These are phyloP conservation scores for Nezara viridula DNA, from an alignment of 2,888 invertebrate genomes.

Conservation along the genomic window DNA sequence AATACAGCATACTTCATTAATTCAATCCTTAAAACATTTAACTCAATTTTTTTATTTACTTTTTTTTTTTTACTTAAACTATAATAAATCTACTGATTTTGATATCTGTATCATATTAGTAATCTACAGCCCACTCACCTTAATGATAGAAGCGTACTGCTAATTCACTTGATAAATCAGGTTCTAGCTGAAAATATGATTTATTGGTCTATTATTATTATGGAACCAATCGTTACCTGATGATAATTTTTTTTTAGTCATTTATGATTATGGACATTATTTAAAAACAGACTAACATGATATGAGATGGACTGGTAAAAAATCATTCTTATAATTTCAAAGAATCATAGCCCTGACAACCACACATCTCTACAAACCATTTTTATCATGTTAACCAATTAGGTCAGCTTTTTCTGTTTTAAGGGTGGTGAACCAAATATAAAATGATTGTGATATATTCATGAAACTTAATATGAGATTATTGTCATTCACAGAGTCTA, in stretches of 20 bases:
- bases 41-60: no score
- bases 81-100: no score
- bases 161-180: no score
- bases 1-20: no score
- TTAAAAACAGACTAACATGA: neutral
- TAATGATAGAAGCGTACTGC: no score
- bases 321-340: neutral
- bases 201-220: no score
- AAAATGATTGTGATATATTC: neutral
- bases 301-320: neutral
- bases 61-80: no score
- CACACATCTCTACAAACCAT: no score
- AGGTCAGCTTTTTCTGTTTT: conserved; percentile 13
- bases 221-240: neutral
- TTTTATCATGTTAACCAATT: neutral
- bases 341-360: neutral
- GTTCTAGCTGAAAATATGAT: no score
- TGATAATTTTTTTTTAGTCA: neutral
- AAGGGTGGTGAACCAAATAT: neutral
- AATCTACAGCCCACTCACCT: no score
- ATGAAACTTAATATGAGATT: neutral
- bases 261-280: neutral
- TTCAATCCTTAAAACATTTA: no score
- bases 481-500: neutral
- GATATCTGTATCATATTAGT: no score